Evolutionary conservation across 2,888 invertebrate species (phyloP).

Genomic region (Buathra laborator): DNA sequence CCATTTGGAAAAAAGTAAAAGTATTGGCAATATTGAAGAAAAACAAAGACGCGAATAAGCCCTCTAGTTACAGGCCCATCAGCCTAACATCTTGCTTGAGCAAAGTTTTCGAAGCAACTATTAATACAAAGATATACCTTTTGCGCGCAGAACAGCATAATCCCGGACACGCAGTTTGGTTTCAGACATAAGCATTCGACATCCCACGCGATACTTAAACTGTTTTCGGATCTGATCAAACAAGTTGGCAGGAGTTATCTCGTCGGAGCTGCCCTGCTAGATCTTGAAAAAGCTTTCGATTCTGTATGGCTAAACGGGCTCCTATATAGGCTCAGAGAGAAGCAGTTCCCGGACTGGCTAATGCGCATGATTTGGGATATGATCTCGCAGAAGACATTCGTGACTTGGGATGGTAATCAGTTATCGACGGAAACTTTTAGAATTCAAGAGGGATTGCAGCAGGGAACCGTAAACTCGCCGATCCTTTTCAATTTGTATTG

Average conservation of each 20-base stretch:
- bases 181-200: background rate
- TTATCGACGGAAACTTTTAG: background rate
- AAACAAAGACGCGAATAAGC: conserved; percentile 52
- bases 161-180: background rate
- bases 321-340: background rate
- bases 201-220: background rate
- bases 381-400: background rate
- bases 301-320: background rate
- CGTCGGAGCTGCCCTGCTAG: background rate
- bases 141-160: background rate
- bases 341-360: background rate
- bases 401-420: background rate
- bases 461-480: conserved; percentile 65
- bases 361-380: background rate
- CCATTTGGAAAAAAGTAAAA: conserved; percentile 61
- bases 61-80: conserved; percentile 8
- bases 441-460: background rate
- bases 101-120: background rate
- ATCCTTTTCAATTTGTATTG: conserved; percentile 62
- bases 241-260: background rate
- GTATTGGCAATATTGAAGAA: conserved; percentile 63
- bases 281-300: background rate
- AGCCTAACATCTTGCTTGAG: background rate
- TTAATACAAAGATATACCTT: background rate
- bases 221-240: background rate